A percentile compares a stretch with the other conserved stretches of the same genome.
phyloP scores from a whole-genome alignment of 2,113 vertebrate species.

The Rhinoderma darwinii region DNA sequence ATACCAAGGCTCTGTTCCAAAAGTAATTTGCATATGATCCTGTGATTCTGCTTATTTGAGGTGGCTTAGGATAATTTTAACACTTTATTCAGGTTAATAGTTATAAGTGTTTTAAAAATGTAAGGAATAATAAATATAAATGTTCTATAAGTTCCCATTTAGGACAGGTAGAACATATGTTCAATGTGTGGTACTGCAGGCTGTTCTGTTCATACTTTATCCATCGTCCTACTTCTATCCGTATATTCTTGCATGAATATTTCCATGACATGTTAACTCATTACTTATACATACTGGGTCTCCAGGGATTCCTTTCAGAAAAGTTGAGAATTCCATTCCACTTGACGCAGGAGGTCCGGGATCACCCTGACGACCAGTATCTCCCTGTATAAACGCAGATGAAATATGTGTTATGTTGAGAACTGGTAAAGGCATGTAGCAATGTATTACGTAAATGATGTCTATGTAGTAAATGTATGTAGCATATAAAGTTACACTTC shows the following conservation, averaged over 20 bases:
- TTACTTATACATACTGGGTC: slow-evolving; percentile 77
- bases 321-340: slow-evolving; percentile 84
- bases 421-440: neutral
- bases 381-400: slow-evolving; percentile 74
- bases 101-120: neutral
- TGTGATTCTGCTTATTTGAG: neutral
- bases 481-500: neutral
- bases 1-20: neutral
- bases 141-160: neutral
- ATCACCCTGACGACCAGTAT: slow-evolving; percentile 83
- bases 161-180: neutral
- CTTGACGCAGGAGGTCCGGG: slow-evolving; percentile 83
- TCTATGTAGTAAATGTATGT: neutral
- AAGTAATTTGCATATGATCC: neutral
- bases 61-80: neutral
- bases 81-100: neutral
- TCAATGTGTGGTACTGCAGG: no score
- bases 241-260: neutral
- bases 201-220: neutral
- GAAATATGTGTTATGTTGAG: neutral
- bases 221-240: neutral
- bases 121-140: neutral
- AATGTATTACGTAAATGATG: neutral
- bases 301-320: slow-evolving; percentile 88
- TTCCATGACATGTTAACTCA: neutral